Base-by-base conservation (phyloP, 2,797 vertebrate genomes). In the Myiotriccus ornatus region DNA sequence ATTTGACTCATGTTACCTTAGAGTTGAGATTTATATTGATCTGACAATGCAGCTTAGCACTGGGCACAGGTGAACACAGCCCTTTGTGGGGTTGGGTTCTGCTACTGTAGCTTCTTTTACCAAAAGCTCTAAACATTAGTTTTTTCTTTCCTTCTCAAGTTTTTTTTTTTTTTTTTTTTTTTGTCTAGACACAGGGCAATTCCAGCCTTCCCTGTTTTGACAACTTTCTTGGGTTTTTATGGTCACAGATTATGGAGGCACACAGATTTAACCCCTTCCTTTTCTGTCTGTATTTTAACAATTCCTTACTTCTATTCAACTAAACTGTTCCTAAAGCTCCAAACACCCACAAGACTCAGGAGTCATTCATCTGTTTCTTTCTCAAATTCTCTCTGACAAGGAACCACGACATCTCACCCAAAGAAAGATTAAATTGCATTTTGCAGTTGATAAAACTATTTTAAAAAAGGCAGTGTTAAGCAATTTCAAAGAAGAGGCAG, bases 401-500 rank as follows among this genome's bases (percentile, higher is more conserved):
- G 24, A 87, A 55, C 20, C 0, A 2, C 24, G 34, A 17, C 13
- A 22, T 60, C 50, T 74, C 25, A 9, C 32, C 19, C 46, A 70
- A 34, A 89, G 41, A 79, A 47, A 74, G 23, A 80, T 68, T 46
- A 85, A 94, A 65, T 4, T 4, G 19, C 47, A 15, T 50, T 84
- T 84, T 65, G 41, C 64, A 74, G 57, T 64, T 46, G 49, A 80
- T 50, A 91, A 86, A 78, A 14, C 24, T 56, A 25, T 80, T 91
- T 91, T 70, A 37, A 6, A 89, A 63, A 90, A 71, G n/a, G 30
- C 4, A 53, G 14, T 0, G 2, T 68, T 55, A 65, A 44, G 65
- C 34, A 2, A 34, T 86, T 81, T 68, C 80, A 75, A 87, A 89
- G 74, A 73, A 28, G 76, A 80, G 50, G 82, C 87, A 65, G 67